phyloP scores from a whole-genome alignment of 2,888 invertebrate genomes.

The Leptopterna dolabrata region DNA sequence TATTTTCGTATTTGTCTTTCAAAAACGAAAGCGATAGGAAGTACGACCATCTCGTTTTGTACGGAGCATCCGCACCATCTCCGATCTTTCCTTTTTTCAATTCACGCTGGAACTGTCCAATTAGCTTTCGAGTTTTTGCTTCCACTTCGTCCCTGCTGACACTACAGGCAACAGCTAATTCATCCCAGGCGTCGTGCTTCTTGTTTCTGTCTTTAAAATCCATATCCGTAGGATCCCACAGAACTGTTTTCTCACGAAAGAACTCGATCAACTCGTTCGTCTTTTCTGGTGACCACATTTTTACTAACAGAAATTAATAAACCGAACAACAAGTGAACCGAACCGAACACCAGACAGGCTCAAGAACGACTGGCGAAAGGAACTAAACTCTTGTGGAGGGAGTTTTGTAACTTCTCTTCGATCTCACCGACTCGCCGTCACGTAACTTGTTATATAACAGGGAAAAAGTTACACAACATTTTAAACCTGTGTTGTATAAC shows the following conservation, averaged over 20 bases:
- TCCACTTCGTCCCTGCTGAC: background rate
- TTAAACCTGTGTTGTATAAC: too few species aligned
- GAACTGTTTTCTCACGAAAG: background rate
- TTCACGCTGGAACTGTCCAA: slow-evolving; percentile 50
- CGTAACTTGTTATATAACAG: too few species aligned
- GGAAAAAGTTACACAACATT: too few species aligned
- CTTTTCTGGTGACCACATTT: background rate
- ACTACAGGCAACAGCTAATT: background rate
- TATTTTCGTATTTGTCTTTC: slow-evolving; percentile 39
- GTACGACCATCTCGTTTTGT: slow-evolving; percentile 36
- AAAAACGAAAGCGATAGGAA: slow-evolving; percentile 45
- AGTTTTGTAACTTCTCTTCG: too few species aligned
- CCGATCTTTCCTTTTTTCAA: slow-evolving; percentile 50
- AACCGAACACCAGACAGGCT: too few species aligned
- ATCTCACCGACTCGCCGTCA: too few species aligned
- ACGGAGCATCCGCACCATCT: slow-evolving; percentile 22
- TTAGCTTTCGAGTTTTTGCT: background rate
- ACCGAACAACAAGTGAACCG: too few species aligned
- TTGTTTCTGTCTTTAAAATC: background rate
- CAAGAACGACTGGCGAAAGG: too few species aligned
- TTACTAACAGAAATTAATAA: too few species aligned
- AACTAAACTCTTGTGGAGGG: too few species aligned
- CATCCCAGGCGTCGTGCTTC: slow-evolving; percentile 3
- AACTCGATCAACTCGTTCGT: background rate
- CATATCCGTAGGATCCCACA: background rate